These are phyloP conservation scores for Acanthosepion esculentum DNA, from an alignment of 2,888 invertebrate species.

Conservation along the genomic window DNA sequence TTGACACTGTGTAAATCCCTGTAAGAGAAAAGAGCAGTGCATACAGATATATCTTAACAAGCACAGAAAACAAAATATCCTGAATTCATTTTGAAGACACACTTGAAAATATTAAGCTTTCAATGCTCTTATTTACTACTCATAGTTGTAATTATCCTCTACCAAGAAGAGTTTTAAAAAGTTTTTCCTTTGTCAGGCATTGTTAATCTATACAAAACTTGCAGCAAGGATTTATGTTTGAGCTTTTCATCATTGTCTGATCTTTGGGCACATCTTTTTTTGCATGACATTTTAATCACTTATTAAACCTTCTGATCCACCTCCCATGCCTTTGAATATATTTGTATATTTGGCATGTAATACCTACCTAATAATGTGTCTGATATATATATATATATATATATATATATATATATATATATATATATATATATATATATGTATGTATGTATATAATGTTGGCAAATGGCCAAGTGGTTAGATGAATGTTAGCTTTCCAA, in stretches of 20 bases:
- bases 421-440: not conserved
- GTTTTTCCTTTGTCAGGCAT: not conserved
- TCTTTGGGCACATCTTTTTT: not conserved
- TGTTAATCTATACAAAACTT: not conserved
- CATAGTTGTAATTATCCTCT: not conserved
- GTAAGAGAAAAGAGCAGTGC: not conserved
- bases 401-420: conserved; percentile 33
- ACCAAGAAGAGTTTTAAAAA: not conserved
- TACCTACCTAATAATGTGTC: not conserved
- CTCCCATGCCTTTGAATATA: not conserved
- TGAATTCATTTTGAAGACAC: no score
- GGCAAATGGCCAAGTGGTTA: no score
- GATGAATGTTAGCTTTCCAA: no score
- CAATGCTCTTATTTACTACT: not conserved
- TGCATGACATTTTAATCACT: not conserved
- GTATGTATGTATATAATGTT: not conserved
- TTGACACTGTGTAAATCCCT: no score
- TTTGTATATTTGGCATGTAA: not conserved
- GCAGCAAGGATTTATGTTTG: not conserved
- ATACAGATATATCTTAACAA: not conserved
- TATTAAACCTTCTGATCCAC: conserved; percentile 20
- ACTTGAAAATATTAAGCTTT: not conserved
- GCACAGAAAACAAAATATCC: no score
- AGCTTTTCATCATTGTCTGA: not conserved
- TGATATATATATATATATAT: not conserved